Conservation (phyloP, 2,888 invertebrate genomes). For the Drosophila planitibia region DNA sequence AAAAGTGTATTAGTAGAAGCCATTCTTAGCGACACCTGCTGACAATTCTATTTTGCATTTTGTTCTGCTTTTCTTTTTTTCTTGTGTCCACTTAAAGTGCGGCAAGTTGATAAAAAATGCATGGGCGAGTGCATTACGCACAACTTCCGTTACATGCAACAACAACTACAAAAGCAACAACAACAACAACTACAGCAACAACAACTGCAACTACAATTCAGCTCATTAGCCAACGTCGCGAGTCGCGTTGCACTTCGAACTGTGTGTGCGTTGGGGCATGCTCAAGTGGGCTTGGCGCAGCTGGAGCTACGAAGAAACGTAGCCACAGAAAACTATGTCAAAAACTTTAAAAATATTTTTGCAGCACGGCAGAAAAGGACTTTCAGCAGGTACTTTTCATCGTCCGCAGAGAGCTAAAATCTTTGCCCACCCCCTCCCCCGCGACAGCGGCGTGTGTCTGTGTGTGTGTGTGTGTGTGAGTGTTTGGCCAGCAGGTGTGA, state of each 20-base stretch:
- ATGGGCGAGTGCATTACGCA: slow-evolving; percentile 68
- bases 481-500: slow-evolving; percentile 69
- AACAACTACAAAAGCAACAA: not conserved
- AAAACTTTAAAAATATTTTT: slow-evolving; percentile 80
- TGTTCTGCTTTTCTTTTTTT: not conserved
- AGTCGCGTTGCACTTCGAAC: slow-evolving; percentile 52
- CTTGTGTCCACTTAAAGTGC: slow-evolving; percentile 37
- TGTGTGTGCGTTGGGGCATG: slow-evolving; percentile 59
- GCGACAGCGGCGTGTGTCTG: slow-evolving; percentile 1
- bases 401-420: slow-evolving; percentile 56
- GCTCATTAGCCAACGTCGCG: slow-evolving; percentile 66
- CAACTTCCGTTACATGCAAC: slow-evolving; percentile 43
- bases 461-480: slow-evolving; percentile 16
- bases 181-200: slow-evolving; percentile 8
- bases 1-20: slow-evolving; percentile 1
- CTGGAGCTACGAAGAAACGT: slow-evolving; percentile 28
- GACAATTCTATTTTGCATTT: slow-evolving; percentile 4
- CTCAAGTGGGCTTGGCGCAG: slow-evolving; percentile 70
- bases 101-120: slow-evolving; percentile 69
- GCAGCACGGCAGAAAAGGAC: slow-evolving; percentile 5
- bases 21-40: slow-evolving; percentile 12
- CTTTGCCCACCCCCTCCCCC: slow-evolving; percentile 13
- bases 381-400: slow-evolving; percentile 36
- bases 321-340: slow-evolving; percentile 71
- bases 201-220: slow-evolving; percentile 42